Conservation (phyloP, 2,888 invertebrate species). For the Tinea trinotella region DNA sequence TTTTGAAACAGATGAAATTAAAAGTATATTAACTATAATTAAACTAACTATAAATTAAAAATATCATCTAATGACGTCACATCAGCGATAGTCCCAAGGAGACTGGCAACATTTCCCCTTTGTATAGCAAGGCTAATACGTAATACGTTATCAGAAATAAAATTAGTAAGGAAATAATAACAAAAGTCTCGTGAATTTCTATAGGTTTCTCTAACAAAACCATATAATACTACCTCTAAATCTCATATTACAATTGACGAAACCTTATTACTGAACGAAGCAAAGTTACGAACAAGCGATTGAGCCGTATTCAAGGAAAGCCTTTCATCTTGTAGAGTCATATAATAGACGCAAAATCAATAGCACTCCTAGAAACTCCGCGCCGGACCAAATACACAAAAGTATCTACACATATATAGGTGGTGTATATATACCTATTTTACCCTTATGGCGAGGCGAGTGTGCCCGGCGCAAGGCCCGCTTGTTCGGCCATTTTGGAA, state of each 20-base stretch:
- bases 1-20: too few relatives aligned
- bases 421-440: conserved; percentile 59
- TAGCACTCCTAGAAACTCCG: conserved; percentile 32
- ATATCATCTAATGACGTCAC: too few relatives aligned
- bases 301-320: not conserved
- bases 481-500: conserved; percentile 66
- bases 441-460: conserved; percentile 72
- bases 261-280: not conserved
- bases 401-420: conserved; percentile 42
- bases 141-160: too few relatives aligned
- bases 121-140: too few relatives aligned
- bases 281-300: not conserved
- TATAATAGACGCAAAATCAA: conserved; percentile 37
- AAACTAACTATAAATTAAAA: too few relatives aligned
- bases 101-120: too few relatives aligned
- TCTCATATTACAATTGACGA: not conserved
- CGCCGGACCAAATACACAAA: conserved; percentile 57
- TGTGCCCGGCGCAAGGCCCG: conserved; percentile 42
- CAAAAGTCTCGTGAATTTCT: not conserved
- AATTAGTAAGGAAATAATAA: too few relatives aligned
- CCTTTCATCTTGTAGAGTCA: not conserved
- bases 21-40: too few relatives aligned
- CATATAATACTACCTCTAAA: not conserved
- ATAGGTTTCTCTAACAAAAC: too few relatives aligned
- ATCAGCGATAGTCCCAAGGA: too few relatives aligned